These are phyloP conservation scores for Drosophila pseudoananassae DNA, from an alignment of 1,140 invertebrate genomes.

Conservation along the genomic window DNA sequence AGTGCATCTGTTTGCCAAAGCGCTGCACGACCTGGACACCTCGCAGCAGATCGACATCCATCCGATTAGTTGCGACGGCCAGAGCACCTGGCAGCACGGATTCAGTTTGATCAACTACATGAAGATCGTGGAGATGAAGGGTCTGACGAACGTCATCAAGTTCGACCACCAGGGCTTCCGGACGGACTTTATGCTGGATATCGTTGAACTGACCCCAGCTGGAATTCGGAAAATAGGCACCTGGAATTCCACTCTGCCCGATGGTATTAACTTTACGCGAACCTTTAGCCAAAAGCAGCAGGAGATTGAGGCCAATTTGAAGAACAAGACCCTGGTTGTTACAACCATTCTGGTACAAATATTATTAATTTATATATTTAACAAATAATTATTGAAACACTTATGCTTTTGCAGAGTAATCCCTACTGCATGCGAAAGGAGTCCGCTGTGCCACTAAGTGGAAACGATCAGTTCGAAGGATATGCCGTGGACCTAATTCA, in stretches of 20 bases:
- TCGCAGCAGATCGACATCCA: slow-evolving; percentile 95
- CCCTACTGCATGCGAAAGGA: slow-evolving; percentile 96
- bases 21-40: slow-evolving; percentile 94
- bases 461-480: slow-evolving; percentile 95
- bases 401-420: slow-evolving; percentile 87
- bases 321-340: slow-evolving; percentile 96
- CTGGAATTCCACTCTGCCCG: slow-evolving; percentile 91
- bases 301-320: slow-evolving; percentile 93
- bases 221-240: slow-evolving; percentile 93
- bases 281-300: slow-evolving; percentile 93
- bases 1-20: slow-evolving; percentile 96
- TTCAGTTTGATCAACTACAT: slow-evolving; percentile 98
- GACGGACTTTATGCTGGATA: slow-evolving; percentile 95
- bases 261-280: slow-evolving; percentile 95
- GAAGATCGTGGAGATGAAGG: slow-evolving; percentile 97
- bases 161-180: slow-evolving; percentile 97
- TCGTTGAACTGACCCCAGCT: slow-evolving; percentile 93
- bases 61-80: slow-evolving; percentile 94
- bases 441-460: slow-evolving; percentile 90
- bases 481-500: slow-evolving; percentile 94
- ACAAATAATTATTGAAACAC: not conserved
- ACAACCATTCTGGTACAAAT: slow-evolving; percentile 93
- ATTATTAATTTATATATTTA: not conserved
- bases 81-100: slow-evolving; percentile 96
- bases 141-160: slow-evolving; percentile 96